Evolutionary conservation across 37 sponge, comb jelly and placozoan species (phyloP).

Genomic region (Petrosia ficiformis): DNA sequence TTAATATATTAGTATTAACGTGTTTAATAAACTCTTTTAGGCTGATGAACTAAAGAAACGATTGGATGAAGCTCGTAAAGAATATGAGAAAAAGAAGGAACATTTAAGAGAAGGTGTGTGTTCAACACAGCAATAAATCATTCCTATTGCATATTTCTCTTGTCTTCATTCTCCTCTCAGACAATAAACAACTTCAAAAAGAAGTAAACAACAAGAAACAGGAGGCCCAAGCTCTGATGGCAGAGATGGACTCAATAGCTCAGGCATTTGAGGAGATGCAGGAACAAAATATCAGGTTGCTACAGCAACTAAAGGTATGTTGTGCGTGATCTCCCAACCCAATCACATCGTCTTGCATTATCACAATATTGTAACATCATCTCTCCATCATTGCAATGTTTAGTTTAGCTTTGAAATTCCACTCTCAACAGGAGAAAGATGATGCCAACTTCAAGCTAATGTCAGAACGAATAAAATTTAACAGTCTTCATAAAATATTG

Average conservation of each 20-base stretch:
- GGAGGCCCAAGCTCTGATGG: conserved; percentile 83
- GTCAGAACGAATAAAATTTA: conserved; percentile 89
- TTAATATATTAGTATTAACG: background rate
- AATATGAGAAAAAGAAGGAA: conserved; percentile 63
- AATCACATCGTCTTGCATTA: background rate
- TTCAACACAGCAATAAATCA: too few species aligned
- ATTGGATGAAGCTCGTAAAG: conserved; percentile 48
- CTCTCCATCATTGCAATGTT: background rate
- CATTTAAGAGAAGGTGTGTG: conserved; percentile 50
- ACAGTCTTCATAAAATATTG: conserved; percentile 66
- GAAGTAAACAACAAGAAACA: conserved; percentile 62
- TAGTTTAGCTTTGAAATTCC: background rate
- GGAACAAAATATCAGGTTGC: conserved; percentile 88
- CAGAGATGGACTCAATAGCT: conserved; percentile 89
- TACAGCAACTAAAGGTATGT: conserved; percentile 75
- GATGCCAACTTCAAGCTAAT: conserved; percentile 99
- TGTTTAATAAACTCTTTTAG: background rate
- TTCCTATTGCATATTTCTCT: background rate
- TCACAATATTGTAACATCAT: background rate
- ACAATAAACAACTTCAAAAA: conserved; percentile 58
- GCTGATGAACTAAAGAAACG: conserved; percentile 48
- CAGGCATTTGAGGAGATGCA: conserved; percentile 96
- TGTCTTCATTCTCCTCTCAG: background rate
- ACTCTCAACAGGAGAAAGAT: conserved; percentile 81
- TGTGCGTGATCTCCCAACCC: background rate